These are phyloP conservation scores for Chroicocephalus ridibundus DNA, from an alignment of 2,113 vertebrate species.

Conservation along the genomic window DNA sequence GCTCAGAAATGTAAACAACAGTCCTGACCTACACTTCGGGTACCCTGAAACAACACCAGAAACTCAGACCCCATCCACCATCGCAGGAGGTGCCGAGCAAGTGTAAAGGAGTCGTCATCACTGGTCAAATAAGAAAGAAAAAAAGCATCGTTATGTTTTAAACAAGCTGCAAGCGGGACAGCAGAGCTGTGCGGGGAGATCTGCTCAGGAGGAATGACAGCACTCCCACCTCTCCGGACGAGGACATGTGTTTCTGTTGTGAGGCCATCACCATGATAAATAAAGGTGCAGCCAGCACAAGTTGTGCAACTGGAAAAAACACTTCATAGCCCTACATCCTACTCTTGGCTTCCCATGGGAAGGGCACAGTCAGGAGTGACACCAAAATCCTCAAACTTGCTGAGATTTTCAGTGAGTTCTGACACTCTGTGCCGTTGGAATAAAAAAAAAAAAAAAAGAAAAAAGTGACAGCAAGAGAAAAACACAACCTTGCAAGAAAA, in stretches of 20 bases:
- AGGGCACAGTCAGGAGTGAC: background rate
- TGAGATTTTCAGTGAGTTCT: background rate
- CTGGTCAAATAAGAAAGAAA: background rate
- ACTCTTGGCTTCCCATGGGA: slow-evolving; percentile 11
- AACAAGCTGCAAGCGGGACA: background rate
- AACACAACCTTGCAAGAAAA: background rate
- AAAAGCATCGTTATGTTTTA: background rate
- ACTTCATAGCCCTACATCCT: slow-evolving; percentile 37
- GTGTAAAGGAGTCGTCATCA: background rate
- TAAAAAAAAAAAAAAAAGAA: too few species aligned
- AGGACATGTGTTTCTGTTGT: slow-evolving; percentile 12
- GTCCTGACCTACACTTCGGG: background rate
- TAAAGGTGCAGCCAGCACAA: slow-evolving; percentile 57
- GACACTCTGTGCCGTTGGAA: background rate
- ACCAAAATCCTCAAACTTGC: background rate
- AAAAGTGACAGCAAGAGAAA: background rate
- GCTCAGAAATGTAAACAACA: background rate
- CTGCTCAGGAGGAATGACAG: background rate
- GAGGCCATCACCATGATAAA: slow-evolving; percentile 61
- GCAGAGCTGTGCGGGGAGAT: background rate
- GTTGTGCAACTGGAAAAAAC: slow-evolving; percentile 63
- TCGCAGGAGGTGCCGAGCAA: background rate
- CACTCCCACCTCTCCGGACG: background rate
- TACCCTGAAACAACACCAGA: background rate
- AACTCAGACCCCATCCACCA: background rate